phyloP scores from a whole-genome alignment of 2,113 vertebrate genomes.

The Orthonyx spaldingii region DNA sequence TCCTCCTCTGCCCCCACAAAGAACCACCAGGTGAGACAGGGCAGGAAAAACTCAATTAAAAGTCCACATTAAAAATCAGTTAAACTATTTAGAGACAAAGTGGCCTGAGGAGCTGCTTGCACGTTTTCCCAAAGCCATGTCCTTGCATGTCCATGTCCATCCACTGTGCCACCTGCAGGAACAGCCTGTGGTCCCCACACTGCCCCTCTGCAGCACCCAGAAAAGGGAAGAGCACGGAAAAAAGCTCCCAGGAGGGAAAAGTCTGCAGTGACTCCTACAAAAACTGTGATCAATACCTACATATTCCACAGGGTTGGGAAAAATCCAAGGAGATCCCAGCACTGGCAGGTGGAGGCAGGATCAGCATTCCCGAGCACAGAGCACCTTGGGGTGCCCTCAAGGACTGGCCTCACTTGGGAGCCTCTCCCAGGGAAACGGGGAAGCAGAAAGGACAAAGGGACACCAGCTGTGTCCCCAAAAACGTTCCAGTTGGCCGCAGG shows the following conservation, averaged over 20 bases:
- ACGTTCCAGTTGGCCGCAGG: background rate
- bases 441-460: background rate
- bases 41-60: background rate
- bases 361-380: background rate
- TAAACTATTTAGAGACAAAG: background rate
- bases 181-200: rapidly evolving
- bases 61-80: background rate
- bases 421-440: background rate
- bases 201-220: rapidly evolving
- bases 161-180: background rate
- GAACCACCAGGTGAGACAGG: background rate
- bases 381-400: rapidly evolving
- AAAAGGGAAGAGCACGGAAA: background rate
- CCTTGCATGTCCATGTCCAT: background rate
- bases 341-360: rapidly evolving
- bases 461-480: background rate
- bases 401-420: rapidly evolving
- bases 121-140: background rate
- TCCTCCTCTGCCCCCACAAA: background rate
- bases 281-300: background rate
- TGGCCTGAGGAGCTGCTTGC: slow-evolving; percentile 12
- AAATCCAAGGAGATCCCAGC: rapidly evolving
- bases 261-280: background rate
- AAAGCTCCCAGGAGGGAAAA: rapidly evolving
- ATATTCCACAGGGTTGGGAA: rapidly evolving